Percentiles rank a stretch among this genome's conserved stretches.
phyloP scores from a whole-genome alignment of 2,113 vertebrate species.

The Hirundichthys speculiger region DNA sequence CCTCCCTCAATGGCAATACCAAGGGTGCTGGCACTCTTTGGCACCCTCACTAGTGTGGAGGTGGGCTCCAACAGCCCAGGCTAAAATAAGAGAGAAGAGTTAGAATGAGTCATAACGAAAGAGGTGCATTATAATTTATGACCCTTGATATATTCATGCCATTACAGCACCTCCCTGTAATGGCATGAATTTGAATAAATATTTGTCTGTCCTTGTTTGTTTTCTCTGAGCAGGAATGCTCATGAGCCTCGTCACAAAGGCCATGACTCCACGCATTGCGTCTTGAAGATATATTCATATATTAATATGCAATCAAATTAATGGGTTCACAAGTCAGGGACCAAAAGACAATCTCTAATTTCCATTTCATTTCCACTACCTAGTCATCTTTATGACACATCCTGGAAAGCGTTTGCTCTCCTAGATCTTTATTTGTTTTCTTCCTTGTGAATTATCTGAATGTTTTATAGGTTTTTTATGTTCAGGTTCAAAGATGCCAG shows the following conservation, averaged over 20 bases:
- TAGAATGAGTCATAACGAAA: neutral
- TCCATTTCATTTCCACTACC: neutral
- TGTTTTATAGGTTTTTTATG: conserved; percentile 1
- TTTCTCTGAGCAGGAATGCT: conserved; percentile 12
- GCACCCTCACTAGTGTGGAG: conserved; percentile 88
- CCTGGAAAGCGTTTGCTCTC: neutral
- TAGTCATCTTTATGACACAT: neutral
- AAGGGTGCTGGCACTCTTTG: conserved; percentile 91
- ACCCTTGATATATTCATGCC: conserved; percentile 1
- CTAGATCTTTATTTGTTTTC: neutral
- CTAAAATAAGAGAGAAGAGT: conserved; percentile 66
- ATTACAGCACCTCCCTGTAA: no score
- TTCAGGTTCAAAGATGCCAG: neutral
- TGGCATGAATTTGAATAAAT: no score
- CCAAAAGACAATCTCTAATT: neutral
- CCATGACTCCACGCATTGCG: neutral
- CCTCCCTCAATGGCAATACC: conserved; percentile 98
- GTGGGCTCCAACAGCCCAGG: conserved; percentile 94
- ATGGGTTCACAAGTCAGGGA: conserved; percentile 10
- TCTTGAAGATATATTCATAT: conserved; percentile 5
- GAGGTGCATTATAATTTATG: neutral
- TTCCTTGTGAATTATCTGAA: conserved; percentile 5
- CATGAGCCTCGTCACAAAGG: neutral
- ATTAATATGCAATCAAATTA: neutral
- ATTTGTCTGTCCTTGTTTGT: conserved; percentile 7